These are phyloP conservation scores for Sebastolobus alascanus DNA, from an alignment of 2,797 vertebrate species.

Conservation along the genomic window DNA sequence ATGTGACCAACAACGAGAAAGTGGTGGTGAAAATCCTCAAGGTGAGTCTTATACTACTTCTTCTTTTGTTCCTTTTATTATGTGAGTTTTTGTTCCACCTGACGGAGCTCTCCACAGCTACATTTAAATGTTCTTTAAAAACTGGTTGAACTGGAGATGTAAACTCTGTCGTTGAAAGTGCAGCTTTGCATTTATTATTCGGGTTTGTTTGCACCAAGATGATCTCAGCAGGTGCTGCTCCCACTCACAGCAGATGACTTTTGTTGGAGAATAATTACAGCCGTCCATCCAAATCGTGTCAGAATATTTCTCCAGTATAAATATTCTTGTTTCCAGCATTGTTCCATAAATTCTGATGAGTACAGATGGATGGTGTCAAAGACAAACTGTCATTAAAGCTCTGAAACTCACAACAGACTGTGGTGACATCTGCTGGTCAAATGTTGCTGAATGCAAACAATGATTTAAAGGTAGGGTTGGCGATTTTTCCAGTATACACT, in stretches of 20 bases:
- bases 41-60: slow-evolving; percentile 81
- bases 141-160: not conserved
- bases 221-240: not conserved
- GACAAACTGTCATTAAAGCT: not conserved
- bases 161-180: not conserved
- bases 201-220: not conserved
- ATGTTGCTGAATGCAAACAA: not conserved
- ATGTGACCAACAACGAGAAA: slow-evolving; percentile 98
- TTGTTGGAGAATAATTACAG: not conserved
- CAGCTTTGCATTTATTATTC: not conserved
- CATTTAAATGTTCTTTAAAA: not conserved
- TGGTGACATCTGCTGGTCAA: slow-evolving; percentile 4
- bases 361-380: not conserved
- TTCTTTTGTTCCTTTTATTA: not conserved
- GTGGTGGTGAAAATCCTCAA: slow-evolving; percentile 99
- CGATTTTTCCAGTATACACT: too few species aligned
- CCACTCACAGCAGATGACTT: not conserved
- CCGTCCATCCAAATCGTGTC: not conserved
- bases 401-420: not conserved
- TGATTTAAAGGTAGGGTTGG: too few species aligned
- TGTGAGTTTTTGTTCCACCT: not conserved
- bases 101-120: too few species aligned
- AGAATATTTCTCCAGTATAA: not conserved
- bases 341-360: not conserved
- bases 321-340: not conserved